These are phyloP conservation scores for Melieria crassipennis DNA, from an alignment of 2,888 invertebrate genomes.

Conservation along the genomic window DNA sequence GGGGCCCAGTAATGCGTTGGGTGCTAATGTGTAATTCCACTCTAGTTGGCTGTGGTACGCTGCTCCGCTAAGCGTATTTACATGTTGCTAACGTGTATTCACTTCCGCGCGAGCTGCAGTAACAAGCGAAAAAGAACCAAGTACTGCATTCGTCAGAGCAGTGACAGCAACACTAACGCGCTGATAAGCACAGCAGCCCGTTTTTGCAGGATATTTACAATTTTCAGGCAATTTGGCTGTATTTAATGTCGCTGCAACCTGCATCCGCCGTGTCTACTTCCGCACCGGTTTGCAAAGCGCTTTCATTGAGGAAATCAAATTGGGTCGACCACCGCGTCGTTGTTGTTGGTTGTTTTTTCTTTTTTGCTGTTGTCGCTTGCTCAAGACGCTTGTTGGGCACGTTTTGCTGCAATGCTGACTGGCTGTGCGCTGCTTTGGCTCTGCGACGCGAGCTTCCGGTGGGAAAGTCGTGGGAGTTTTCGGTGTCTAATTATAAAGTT, in stretches of 20 bases:
- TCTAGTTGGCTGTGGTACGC: background rate
- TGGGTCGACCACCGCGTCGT: background rate
- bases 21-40: background rate
- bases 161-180: too few species aligned
- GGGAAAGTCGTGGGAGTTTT: too few species aligned
- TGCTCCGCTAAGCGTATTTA: background rate
- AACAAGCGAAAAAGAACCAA: too few species aligned
- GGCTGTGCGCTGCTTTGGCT: too few species aligned
- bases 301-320: background rate
- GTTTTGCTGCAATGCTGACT: too few species aligned
- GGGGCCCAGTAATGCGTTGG: background rate
- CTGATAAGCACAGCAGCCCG: too few species aligned
- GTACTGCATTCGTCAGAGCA: too few species aligned
- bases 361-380: background rate
- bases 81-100: background rate
- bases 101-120: background rate
- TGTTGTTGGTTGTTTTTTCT: background rate
- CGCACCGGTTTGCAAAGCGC: too few species aligned
- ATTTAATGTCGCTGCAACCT: background rate
- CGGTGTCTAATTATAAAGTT: background rate
- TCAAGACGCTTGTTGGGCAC: background rate
- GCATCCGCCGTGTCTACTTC: too few species aligned
- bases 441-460: too few species aligned
- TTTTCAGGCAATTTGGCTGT: background rate
- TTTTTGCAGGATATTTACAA: background rate